Conservation (phyloP, 2,113 vertebrate species). For the Rissa tridactyla region DNA sequence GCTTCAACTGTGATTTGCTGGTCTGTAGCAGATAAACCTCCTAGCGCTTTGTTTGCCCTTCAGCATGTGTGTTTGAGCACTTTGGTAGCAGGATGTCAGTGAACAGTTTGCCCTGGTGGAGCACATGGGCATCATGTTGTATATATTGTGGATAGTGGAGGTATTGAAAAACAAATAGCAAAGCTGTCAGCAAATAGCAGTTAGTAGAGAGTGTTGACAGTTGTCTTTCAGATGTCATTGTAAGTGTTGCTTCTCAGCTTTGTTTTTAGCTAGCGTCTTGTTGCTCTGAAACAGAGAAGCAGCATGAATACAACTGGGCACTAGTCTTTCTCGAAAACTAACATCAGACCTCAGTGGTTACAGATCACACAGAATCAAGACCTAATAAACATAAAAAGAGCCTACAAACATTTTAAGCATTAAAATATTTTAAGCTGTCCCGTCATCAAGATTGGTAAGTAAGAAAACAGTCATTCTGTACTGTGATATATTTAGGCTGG, state of each 20-base stretch:
- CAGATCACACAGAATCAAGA: background rate
- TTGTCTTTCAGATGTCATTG: background rate
- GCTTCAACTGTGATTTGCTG: background rate
- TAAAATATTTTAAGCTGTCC: background rate
- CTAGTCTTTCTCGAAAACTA: background rate
- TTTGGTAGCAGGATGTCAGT: background rate
- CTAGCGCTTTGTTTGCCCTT: background rate
- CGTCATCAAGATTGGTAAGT: background rate
- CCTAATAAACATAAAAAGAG: background rate
- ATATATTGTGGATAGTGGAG: background rate
- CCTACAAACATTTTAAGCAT: background rate
- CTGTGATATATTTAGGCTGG: background rate
- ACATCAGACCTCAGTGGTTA: background rate
- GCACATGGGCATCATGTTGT: background rate
- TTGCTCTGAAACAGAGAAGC: background rate
- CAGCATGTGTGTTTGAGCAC: background rate
- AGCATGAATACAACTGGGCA: background rate
- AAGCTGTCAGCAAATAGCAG: background rate
- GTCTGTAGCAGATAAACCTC: background rate
- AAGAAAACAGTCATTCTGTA: background rate
- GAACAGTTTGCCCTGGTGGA: background rate
- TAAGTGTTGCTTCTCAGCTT: background rate
- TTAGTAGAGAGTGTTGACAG: background rate
- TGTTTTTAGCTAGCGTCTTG: background rate
- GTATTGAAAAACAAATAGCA: background rate